Base-by-base conservation (phyloP, 2,797 vertebrate genomes). In the Ctenochaetus hawaiiensis region DNA sequence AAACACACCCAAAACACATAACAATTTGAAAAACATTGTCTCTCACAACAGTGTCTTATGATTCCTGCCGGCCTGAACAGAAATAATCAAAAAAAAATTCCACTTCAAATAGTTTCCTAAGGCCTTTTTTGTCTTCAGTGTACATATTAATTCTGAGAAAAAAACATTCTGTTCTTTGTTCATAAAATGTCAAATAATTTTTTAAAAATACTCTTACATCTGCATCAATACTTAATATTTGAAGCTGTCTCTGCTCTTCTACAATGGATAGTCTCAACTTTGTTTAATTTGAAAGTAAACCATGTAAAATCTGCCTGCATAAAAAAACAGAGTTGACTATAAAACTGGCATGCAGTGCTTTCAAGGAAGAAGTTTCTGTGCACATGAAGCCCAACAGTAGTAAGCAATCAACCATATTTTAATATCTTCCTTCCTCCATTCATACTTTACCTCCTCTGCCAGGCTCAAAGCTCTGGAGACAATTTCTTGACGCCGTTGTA, bases 131-230 rank as follows among this genome's bases (percentile, higher is more conserved):
- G 74, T 37, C 47, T 62, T 73, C 71, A 23, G 34, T 23, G 20
- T 26, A 8, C 41, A 66, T 37, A 51, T 77, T 58, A 56, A 70
- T 62, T 51, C 64, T 65, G 8, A 12, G 8, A 9, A 41, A 6
- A 76, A 67, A 49, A 51, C 39, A 17, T 48, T 75, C 44, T 37
- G 49, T 72, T 80, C 18, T 77, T 69, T 83, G 67, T 53, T 71
- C 20, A 78, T 54, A 61, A 82, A 49, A 44, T 23, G 39, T 10
- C 58, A 81, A 52, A 74, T 71, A 54, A 22, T 30, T 60, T 57
- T 57, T 61, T 13, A n/a, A 26, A 54, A 79, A 61, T 56, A 57
- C 66, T 78, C 54, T 62, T 49, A 75, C 26, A 84, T 86, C 67
- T 78, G 68, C 22, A 30, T 20, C 26, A 43, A 26, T 39, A 12